Conservation (phyloP, 2,797 vertebrate genomes). For the Platyrinchus mystaceus region DNA sequence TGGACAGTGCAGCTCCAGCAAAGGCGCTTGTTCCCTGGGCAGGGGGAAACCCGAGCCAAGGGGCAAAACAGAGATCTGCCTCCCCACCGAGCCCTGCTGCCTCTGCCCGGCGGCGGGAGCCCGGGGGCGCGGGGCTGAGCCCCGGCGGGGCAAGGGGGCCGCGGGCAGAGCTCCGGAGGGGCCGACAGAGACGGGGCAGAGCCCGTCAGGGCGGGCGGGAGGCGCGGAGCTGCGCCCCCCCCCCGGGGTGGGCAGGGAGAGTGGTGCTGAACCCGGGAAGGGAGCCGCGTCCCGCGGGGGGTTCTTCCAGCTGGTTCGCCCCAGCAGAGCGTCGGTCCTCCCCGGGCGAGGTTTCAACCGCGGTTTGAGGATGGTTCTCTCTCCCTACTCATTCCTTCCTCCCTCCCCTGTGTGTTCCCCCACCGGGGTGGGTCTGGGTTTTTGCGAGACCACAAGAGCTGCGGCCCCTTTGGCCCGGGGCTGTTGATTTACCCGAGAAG, state of each 20-base stretch:
- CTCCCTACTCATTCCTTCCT: not conserved
- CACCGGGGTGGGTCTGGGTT: not conserved
- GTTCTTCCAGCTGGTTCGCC: not conserved
- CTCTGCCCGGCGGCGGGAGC: not conserved
- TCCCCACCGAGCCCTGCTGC: not conserved
- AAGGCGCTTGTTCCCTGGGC: not conserved
- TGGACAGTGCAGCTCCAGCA: not conserved
- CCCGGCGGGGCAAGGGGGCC: not conserved
- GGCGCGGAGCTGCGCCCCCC: not conserved
- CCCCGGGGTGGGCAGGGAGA: not conserved
- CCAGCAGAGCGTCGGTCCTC: not conserved
- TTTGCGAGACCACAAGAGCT: not conserved
- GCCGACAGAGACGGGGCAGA: not conserved
- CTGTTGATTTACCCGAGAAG: constrained; percentile 15
- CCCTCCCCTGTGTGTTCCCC: not conserved
- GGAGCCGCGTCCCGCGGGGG: fast-evolving
- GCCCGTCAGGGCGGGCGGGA: not conserved
- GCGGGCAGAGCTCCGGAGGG: not conserved
- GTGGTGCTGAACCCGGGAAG: not conserved
- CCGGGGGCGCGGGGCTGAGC: not conserved
- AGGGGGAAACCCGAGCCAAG: not conserved
- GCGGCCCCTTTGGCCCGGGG: not conserved
- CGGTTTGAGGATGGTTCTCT: not conserved
- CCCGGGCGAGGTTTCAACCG: not conserved
- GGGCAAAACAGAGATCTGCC: not conserved